A percentile compares a stretch with the other conserved stretches of the same genome.
Evolutionary conservation across 2,113 vertebrate genomes (phyloP).

Genomic region (Syngnathoides biaculeatus): DNA sequence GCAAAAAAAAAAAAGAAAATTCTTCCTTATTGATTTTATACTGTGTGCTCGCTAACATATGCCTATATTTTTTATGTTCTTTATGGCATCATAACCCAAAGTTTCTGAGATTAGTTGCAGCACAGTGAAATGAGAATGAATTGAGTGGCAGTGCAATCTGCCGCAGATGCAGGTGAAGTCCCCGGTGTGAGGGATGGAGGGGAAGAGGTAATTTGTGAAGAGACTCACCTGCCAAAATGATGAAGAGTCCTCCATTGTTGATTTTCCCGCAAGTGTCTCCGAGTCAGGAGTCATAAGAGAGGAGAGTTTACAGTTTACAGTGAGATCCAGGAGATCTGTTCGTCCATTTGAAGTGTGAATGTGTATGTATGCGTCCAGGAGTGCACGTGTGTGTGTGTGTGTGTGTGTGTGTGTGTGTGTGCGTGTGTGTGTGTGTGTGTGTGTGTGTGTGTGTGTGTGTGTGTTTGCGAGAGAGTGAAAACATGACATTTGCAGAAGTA

Average conservation of each 20-base stretch:
- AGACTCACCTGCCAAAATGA: constrained; percentile 87
- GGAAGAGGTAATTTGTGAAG: constrained; percentile 85
- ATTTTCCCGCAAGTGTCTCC: constrained; percentile 70
- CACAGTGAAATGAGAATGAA: constrained; percentile 49
- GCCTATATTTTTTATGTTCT: constrained; percentile 48
- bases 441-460: constrained; percentile 39
- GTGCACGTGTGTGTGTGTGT: constrained; percentile 10
- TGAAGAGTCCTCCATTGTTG: constrained; percentile 82
- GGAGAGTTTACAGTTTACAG: constrained; percentile 74
- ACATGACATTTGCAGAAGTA: constrained; percentile 55
- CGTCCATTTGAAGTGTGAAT: constrained; percentile 52
- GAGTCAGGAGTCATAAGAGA: constrained; percentile 78
- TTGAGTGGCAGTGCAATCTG: constrained; percentile 67
- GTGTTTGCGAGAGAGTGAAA: constrained; percentile 50
- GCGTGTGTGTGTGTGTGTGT: constrained; percentile 25
- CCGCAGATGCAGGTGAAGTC: constrained; percentile 75
- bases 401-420: constrained; percentile 49
- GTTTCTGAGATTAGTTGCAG: constrained; percentile 67
- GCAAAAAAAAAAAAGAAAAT: not conserved
- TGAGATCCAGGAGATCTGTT: constrained; percentile 75
- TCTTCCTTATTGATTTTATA: not conserved
- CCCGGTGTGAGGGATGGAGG: constrained; percentile 79
- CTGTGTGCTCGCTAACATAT: constrained; percentile 17
- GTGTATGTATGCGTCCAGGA: constrained; percentile 22
- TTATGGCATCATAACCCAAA: constrained; percentile 55